Evolutionary conservation across 35 echinoderm and acorn worm species (phyloP), one percentile per base, ranked within the genome.

Genomic region (Diadema setosum): DNA sequence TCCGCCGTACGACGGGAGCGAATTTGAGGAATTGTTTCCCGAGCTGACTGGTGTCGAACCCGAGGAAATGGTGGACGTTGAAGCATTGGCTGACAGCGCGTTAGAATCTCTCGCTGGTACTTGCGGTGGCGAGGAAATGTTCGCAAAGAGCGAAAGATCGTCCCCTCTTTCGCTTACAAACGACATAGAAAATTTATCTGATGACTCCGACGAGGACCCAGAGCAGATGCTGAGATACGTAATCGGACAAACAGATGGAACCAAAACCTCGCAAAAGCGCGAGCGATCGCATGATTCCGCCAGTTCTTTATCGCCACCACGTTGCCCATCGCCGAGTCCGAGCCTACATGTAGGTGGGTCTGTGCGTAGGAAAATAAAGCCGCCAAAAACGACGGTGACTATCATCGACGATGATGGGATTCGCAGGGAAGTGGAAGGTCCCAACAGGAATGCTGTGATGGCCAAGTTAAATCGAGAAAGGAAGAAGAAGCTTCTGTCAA

Each of bases 391-490:
- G 37, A 42, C 26, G n/a, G 29, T 42, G 35, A 78, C 73, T 3
- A 36, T 78, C 21, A 25, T 78, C 21, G 73, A 78, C 44, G 73
- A 78, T n/a, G 26, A 25, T 9, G 73, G 73, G 0, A 17, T 21
- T 4, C 40, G 35, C 33, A 43, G 44, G 37, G 25, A 41, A 21
- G 0, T 42, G 11, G 27, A 20, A 73, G 91, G 85, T 7, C 75
- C 83, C 20, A 94, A 94, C 64, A 81, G 83, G 31, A 94, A 94
- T 80, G 93, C 93, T 5, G 57, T 94, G 24, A 94, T 90, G 83
- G 93, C 93, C 21, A 90, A 85, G 46, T 48, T 90, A 20, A 95
- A 95, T 48, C 75, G 93, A 17, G n/a, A 91, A 70, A 90, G 75
- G 42, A 95, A 95, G 61, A 95, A 95, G 46, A 86, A 95, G 31